A percentile compares a stretch with the other conserved stretches of the same genome.
Conservation (phyloP, 2,888 invertebrate genomes). For the Sceliomorpha sp. region DNA sequence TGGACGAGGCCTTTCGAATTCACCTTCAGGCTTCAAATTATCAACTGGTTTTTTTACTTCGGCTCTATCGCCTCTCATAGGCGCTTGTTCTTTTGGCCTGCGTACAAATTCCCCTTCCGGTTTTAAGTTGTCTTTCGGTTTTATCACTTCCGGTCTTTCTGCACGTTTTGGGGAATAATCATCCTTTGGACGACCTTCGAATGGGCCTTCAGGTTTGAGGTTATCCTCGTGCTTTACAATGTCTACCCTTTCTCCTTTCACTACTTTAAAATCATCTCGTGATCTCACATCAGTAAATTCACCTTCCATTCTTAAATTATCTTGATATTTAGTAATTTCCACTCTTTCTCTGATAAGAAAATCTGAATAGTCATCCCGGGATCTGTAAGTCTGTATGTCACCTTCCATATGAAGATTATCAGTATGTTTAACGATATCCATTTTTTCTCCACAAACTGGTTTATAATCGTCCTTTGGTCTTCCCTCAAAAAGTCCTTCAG, state of each 20-base stretch:
- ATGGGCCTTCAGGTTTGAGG: slow-evolving; percentile 78
- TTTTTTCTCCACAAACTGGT: slow-evolving; percentile 83
- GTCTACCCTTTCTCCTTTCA: slow-evolving; percentile 83
- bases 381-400: slow-evolving; percentile 81
- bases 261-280: slow-evolving; percentile 82
- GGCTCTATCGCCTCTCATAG: too few relatives aligned
- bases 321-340: slow-evolving; percentile 78
- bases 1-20: slow-evolving; percentile 65
- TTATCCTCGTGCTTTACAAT: slow-evolving; percentile 82
- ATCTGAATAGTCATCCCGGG: slow-evolving; percentile 83
- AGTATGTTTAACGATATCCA: slow-evolving; percentile 81
- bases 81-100: slow-evolving; percentile 58
- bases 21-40: slow-evolving; percentile 82
- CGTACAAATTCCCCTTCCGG: slow-evolving; percentile 83
- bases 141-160: slow-evolving; percentile 75
- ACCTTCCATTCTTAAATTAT: slow-evolving; percentile 83
- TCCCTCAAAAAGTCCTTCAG: slow-evolving; percentile 80
- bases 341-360: slow-evolving; percentile 78
- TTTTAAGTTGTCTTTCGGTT: slow-evolving; percentile 81
- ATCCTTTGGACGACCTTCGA: slow-evolving; percentile 59
- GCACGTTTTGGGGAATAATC: slow-evolving; percentile 68
- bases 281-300: slow-evolving; percentile 82
- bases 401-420: slow-evolving; percentile 80
- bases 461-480: slow-evolving; percentile 81
- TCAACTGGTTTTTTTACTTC: slow-evolving; percentile 78